Percentiles rank a stretch among this genome's conserved stretches.
Evolutionary conservation across 2,113 vertebrate species (phyloP).

Genomic region (Lepisosteus oculatus): DNA sequence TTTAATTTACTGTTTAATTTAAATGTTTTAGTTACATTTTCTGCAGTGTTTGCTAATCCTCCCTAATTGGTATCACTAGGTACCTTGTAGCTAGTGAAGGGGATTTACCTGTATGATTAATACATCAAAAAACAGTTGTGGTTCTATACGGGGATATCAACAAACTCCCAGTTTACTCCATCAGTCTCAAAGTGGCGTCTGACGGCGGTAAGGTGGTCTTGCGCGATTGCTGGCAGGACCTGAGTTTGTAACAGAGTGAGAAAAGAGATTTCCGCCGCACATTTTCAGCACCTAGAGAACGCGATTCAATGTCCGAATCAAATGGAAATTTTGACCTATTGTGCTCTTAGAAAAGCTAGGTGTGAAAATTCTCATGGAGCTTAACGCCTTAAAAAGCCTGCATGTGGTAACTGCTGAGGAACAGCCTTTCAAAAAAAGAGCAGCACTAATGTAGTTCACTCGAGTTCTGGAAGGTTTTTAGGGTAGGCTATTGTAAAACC

Average conservation of each 20-base stretch:
- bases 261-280: slow-evolving; percentile 6
- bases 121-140: too few relatives aligned
- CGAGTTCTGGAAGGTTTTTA: slow-evolving; percentile 55
- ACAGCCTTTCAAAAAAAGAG: slow-evolving; percentile 17
- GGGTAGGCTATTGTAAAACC: slow-evolving; percentile 64
- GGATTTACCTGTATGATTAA: too few relatives aligned
- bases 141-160: too few relatives aligned
- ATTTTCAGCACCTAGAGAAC: slow-evolving; percentile 47
- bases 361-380: slow-evolving; percentile 69
- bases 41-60: too few relatives aligned
- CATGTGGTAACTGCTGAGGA: slow-evolving; percentile 20
- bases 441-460: slow-evolving; percentile 43
- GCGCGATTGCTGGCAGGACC: background rate
- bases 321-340: slow-evolving; percentile 19
- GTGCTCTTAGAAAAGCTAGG: slow-evolving; percentile 36
- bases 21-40: too few relatives aligned
- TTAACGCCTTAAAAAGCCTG: slow-evolving; percentile 42
- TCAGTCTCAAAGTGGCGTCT: background rate
- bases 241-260: slow-evolving; percentile 4
- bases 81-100: too few relatives aligned
- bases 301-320: slow-evolving; percentile 19
- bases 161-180: background rate
- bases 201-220: background rate
- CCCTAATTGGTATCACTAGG: too few relatives aligned
- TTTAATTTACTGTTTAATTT: too few relatives aligned